Conservation (phyloP, 2,888 invertebrate genomes). For the Hyles lineata region DNA sequence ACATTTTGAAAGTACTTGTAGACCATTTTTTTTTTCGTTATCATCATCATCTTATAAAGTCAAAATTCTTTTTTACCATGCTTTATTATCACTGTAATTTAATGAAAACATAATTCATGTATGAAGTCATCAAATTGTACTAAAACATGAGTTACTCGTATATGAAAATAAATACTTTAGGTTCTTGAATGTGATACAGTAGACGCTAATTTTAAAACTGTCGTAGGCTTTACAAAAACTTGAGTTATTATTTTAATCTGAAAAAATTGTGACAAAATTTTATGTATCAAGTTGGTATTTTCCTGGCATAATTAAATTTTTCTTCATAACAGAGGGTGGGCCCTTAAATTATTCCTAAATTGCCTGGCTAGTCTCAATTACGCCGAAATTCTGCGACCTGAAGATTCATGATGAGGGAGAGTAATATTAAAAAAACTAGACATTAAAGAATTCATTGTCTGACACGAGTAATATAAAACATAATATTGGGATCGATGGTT, state of each 20-base stretch:
- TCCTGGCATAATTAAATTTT: conserved; percentile 20
- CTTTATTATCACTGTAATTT: no score
- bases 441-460: neutral
- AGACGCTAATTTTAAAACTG: neutral
- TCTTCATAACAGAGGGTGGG: neutral
- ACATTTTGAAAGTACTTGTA: no score
- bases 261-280: neutral
- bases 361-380: conserved; percentile 20
- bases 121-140: no score
- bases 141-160: no score
- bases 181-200: no score
- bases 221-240: neutral
- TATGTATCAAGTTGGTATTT: conserved; percentile 9
- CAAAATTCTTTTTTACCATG: no score
- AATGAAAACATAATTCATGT: no score
- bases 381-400: conserved; percentile 4
- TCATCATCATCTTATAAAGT: no score
- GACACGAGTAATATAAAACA: neutral
- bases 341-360: conserved; percentile 18
- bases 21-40: no score
- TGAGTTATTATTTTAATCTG: neutral
- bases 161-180: no score
- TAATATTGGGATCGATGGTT: neutral
- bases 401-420: neutral
- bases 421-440: neutral